A percentile compares a stretch with the other conserved stretches of the same genome.
These are phyloP conservation scores for Zaprionus tsacasi DNA, from an alignment of 1,140 invertebrate species.

Conservation along the genomic window DNA sequence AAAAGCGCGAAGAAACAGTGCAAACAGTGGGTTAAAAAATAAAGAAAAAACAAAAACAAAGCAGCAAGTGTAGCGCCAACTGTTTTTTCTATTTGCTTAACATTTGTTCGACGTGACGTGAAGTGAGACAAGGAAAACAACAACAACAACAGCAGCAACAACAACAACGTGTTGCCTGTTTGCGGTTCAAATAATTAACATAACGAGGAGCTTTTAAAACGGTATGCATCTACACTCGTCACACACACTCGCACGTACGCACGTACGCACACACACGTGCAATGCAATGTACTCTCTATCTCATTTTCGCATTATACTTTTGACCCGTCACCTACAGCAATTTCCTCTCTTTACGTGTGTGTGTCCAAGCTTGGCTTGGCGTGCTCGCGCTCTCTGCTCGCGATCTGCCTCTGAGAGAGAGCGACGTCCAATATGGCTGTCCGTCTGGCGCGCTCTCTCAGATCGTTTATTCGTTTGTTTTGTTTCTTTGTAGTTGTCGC, in stretches of 20 bases:
- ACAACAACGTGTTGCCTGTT: slow-evolving; percentile 18
- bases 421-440: not conserved
- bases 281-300: slow-evolving; percentile 17
- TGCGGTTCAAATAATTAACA: slow-evolving; percentile 46
- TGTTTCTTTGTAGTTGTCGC: slow-evolving; percentile 10
- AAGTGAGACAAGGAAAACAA: slow-evolving; percentile 9
- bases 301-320: slow-evolving; percentile 31
- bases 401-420: not conserved
- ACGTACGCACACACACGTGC: slow-evolving; percentile 6
- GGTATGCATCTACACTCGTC: slow-evolving; percentile 55
- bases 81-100: slow-evolving; percentile 32
- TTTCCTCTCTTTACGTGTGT: slow-evolving; percentile 25
- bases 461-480: slow-evolving; percentile 20
- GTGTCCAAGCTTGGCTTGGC: slow-evolving; percentile 57
- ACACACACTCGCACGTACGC: slow-evolving; percentile 11
- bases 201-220: slow-evolving; percentile 54
- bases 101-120: slow-evolving; percentile 21
- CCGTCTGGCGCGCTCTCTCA: slow-evolving; percentile 17
- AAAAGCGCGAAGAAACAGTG: slow-evolving; percentile 10
- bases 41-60: slow-evolving; percentile 3
- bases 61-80: slow-evolving; percentile 24
- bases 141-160: slow-evolving; percentile 7
- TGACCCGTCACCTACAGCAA: slow-evolving; percentile 17
- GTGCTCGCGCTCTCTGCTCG: slow-evolving; percentile 15
- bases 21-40: slow-evolving; percentile 4